Evolutionary conservation across 2,888 invertebrate genomes (phyloP).

Genomic region (Xylophagus ater): DNA sequence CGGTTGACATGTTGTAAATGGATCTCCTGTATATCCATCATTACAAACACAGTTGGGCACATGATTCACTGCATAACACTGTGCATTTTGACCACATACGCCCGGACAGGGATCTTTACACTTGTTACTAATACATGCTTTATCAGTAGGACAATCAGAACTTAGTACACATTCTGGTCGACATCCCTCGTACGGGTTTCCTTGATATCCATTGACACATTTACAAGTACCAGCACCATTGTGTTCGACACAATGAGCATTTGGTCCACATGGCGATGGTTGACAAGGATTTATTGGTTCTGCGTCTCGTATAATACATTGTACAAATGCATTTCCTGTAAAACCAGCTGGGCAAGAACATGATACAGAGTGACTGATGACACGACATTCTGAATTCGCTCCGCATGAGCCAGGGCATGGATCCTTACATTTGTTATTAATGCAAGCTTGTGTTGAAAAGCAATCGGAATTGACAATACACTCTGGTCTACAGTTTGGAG

Average conservation of each 20-base stretch:
- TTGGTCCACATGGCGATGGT: constrained; percentile 78
- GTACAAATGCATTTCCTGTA: constrained; percentile 73
- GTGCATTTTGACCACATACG: constrained; percentile 70
- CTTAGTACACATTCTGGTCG: constrained; percentile 79
- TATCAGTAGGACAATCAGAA: constrained; percentile 72
- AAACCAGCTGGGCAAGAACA: constrained; percentile 67
- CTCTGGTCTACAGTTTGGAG: constrained; percentile 73
- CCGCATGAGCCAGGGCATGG: constrained; percentile 77
- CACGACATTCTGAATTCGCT: constrained; percentile 64
- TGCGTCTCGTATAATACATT: constrained; percentile 44
- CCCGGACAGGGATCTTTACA: constrained; percentile 80
- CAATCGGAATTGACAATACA: constrained; percentile 75
- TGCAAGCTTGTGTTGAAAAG: constrained; percentile 62
- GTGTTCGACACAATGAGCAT: constrained; percentile 64
- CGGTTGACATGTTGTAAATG: constrained; percentile 46
- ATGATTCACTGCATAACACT: constrained; percentile 75
- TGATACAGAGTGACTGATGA: constrained; percentile 68
- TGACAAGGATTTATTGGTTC: constrained; percentile 62
- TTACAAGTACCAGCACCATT: constrained; percentile 71
- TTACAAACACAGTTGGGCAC: constrained; percentile 74
- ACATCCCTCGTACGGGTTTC: constrained; percentile 78
- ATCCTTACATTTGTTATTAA: constrained; percentile 68
- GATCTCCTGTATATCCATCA: constrained; percentile 62
- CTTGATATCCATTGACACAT: constrained; percentile 69
- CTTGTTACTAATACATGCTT: constrained; percentile 71